phyloP scores from a whole-genome alignment of 1,140 invertebrate species.

The Bombus huntii region DNA sequence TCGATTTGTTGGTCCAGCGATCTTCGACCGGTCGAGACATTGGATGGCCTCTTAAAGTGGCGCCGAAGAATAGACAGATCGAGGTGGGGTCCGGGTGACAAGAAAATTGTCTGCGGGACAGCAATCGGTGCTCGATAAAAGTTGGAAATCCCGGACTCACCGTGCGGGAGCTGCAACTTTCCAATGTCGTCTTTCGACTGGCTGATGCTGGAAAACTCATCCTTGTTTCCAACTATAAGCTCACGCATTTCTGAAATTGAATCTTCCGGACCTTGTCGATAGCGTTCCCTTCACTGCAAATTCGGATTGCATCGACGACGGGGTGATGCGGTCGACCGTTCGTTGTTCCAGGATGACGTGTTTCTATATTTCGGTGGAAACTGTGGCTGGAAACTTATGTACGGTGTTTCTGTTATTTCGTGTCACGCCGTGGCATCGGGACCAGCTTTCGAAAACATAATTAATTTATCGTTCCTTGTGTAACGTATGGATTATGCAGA shows the following conservation, averaged over 20 bases:
- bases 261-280: constrained; percentile 66
- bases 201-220: constrained; percentile 59
- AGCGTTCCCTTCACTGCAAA: constrained; percentile 43
- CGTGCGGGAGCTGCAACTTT: constrained; percentile 55
- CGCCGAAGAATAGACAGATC: constrained; percentile 50
- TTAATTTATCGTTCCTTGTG: background rate
- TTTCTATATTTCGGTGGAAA: constrained; percentile 9
- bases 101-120: constrained; percentile 62
- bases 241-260: constrained; percentile 66
- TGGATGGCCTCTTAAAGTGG: constrained; percentile 18
- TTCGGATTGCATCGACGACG: constrained; percentile 39
- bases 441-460: background rate
- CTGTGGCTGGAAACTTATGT: background rate
- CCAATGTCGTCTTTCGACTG: constrained; percentile 39
- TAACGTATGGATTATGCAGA: background rate
- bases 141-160: constrained; percentile 66
- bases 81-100: constrained; percentile 18
- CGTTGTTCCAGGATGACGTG: background rate
- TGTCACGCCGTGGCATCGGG: background rate
- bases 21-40: background rate
- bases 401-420: background rate
- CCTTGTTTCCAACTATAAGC: constrained; percentile 70
- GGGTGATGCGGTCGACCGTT: background rate
- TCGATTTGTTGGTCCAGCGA: background rate
- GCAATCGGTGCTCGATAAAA: constrained; percentile 68